Conservation (phyloP, 92 coral and sea anemone genomes). For the Phenganax marumi region DNA sequence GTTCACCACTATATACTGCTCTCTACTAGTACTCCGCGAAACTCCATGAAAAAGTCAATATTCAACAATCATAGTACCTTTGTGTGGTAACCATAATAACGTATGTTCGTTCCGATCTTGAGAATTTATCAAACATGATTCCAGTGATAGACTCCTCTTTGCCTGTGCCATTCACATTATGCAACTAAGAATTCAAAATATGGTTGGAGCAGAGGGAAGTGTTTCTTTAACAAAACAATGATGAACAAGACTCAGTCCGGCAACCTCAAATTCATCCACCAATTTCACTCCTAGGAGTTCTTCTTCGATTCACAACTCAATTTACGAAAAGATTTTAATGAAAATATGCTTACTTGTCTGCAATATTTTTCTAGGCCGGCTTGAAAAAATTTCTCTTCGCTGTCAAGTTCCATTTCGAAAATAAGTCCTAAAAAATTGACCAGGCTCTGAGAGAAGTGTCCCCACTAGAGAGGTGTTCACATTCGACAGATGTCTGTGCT, state of each 20-base stretch:
- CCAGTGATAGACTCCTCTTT: conserved; percentile 81
- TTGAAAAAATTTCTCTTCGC: conserved; percentile 90
- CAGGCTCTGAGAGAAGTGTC: not conserved
- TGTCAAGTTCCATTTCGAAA: conserved; percentile 89
- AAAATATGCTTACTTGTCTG: conserved; percentile 63
- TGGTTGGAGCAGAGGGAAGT: no score
- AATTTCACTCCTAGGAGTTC: not conserved
- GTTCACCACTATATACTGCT: no score
- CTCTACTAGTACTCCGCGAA: no score
- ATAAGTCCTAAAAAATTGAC: conserved; percentile 60
- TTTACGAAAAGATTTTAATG: not conserved
- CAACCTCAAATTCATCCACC: no score
- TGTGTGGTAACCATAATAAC: conserved; percentile 90
- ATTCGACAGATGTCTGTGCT: not conserved
- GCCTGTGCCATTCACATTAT: conserved; percentile 78
- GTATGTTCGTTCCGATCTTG: conserved; percentile 80
- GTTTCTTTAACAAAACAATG: no score
- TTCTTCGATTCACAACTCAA: not conserved
- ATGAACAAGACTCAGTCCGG: no score
- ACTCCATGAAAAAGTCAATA: no score
- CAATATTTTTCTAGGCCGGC: conserved; percentile 79
- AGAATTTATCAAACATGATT: conserved; percentile 91
- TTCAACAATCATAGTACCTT: conserved; percentile 44
- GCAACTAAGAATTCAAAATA: conserved; percentile 50
- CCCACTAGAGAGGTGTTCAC: not conserved